Evolutionary conservation across 2,888 invertebrate genomes (phyloP), one percentile per base, ranked within the genome.

Genomic region (Drosophila crucigera): DNA sequence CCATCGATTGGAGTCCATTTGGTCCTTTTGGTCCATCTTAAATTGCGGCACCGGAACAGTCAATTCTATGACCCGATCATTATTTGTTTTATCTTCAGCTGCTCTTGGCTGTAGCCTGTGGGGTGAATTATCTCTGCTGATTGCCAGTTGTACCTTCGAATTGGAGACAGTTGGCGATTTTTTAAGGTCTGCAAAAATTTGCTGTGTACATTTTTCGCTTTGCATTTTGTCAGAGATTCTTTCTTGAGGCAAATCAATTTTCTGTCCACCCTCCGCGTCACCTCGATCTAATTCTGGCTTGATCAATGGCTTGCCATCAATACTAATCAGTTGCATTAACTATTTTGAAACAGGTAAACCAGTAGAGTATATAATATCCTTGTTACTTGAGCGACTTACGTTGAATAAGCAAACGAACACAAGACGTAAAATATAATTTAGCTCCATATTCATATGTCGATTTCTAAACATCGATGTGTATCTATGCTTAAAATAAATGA

Each of bases 1-100:
- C 71, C 68, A 81, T 0, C 68, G 75, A 71, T 78, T 81, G 49
- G 37, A 43, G 0, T 63, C 72, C 71, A 75, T 10, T 81, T 72
- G 10, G 11, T 66, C 71, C 56, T 50, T 54, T 7, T 19, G n/a
- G 19, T 80, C 53, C 1, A 28, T 50, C 16, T 54, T 28, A 28
- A 54, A 66, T 14, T 19, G 60, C 0, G 81, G 74, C 7, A 78
- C 0, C 1, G 64, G 53, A 52, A 80, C n/a, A 5, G 81, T 80
- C n/a, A n/a, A 11, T 37, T 79, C 73, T 0, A 4, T 2, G 16
- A 30, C n/a, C 16, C n/a, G n/a, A 19, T n/a, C 19, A 3, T n/a
- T 16, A 16, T 35, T 35, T 16, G 14, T 35, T 35, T 16, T 5
- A 16, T 49, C 49, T 19, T 11, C 41, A 31, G n/a, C 56, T 22